A percentile compares a stretch with the other conserved stretches of the same genome.
Conservation (phyloP, 2,797 vertebrate species). For the Mus minutoides region DNA sequence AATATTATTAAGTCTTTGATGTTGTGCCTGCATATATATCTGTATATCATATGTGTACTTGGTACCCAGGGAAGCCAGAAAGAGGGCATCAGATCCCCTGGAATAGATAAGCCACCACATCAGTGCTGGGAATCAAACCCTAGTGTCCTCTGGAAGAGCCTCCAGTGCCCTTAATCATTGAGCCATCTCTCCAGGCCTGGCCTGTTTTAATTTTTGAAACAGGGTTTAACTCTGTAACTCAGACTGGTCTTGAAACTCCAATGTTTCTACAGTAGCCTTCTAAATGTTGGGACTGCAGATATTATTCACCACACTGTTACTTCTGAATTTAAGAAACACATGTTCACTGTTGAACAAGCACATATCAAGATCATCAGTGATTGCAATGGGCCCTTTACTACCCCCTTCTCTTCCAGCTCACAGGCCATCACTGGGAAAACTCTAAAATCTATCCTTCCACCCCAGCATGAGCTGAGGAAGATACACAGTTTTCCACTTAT, state of each 20-base stretch:
- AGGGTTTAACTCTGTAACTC: background rate
- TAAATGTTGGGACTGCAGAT: background rate
- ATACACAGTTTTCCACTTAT: background rate
- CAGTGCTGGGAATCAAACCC: background rate
- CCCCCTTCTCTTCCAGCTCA: background rate
- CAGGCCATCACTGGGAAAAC: background rate
- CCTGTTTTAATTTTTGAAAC: background rate
- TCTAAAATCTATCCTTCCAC: background rate
- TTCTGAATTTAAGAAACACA: conserved; percentile 38
- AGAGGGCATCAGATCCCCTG: background rate
- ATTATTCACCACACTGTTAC: too few species aligned
- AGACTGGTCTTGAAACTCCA: background rate
- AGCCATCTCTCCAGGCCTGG: background rate
- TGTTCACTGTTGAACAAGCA: conserved; percentile 33
- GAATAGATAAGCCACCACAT: background rate
- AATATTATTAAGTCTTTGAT: background rate
- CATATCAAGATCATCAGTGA: background rate
- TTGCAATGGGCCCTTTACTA: background rate
- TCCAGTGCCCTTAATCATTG: background rate
- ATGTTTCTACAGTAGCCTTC: background rate
- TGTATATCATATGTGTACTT: background rate
- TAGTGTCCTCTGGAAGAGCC: background rate
- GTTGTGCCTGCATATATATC: background rate
- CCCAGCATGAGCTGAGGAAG: background rate
- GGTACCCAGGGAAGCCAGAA: background rate